Base-by-base conservation (phyloP, 2,797 vertebrate species). In the Microctenopoma steveboyesi region DNA sequence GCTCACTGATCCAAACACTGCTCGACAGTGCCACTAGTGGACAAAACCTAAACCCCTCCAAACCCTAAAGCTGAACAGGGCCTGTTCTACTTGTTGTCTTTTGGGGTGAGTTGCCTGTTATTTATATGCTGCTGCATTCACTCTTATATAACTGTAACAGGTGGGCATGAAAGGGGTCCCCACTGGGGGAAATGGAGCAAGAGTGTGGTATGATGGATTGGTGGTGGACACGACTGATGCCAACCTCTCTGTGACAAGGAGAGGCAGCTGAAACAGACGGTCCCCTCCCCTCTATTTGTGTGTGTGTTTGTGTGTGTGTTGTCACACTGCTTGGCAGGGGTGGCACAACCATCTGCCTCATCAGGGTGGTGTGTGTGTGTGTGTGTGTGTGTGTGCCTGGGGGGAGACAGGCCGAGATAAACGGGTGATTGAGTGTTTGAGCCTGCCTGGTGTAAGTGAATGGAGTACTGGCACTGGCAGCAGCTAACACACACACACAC, bases 241-340 rank as follows among this genome's bases (percentile, higher is more conserved):
- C 84, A 91, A 72, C 79, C 69, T 69, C 85, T 67, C 78, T 82
- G 79, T 81, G 74, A 89, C 78, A 81, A 85, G 85, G 82, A 87
- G 82, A 85, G 78, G 84, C 88, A 88, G 88, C 86, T 87, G 88
- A 90, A 92, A 87, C 90, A 90, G 90, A 88, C 85, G 79, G 82
- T 84, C 68, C 80, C 82, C 74, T 88, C 89, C 88, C 82, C 86
- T 91, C 91, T 74, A 82, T 90, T 83, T 74, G 70, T 72, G 75
- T 81, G 68, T 84, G 51, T 69, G 10, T 33, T 39, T 79, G 74
- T 54, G 60, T 76, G 71, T 77, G 70, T 49, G 72, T 83, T 76
- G 61, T 74, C 81, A 49, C 55, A 57, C 66, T 60, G 69, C 72
- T 72, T 86, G 84, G 78, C 75, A 80, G 78, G 66, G 78, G 64